Evolutionary conservation across 1,140 invertebrate species (phyloP), one percentile per base, ranked within the genome.

Genomic region (Bathynomus jamesi): DNA sequence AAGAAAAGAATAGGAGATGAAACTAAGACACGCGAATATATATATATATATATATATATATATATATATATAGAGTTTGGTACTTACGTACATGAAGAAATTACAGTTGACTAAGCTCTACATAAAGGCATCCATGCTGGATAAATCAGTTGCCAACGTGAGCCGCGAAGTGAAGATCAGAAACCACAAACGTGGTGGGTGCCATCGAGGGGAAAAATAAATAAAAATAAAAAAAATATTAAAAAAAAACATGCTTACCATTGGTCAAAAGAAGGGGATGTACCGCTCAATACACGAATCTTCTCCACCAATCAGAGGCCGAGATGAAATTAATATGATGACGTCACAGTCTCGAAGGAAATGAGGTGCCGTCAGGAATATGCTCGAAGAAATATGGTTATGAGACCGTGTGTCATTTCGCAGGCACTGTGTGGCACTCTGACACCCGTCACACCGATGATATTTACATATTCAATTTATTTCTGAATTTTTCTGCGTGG

Each of bases 281-380:
- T 17, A 53, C 21, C 40, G 40, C 21, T 53, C 40, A 53, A 53
- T 53, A 5, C 40, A 21, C 21, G 40, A 53, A 40, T 3, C 40
- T 11, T 53, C 40, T 53, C 40, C 11, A 53, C 40, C 40, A 53
- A 53, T 53, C 40, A 53, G 40, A 53, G 21, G 40, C 11, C 40
- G 21, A 53, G 40, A 53, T 53, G 40, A 53, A 53, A 53, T 53
- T 53, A 53, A 53, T 53, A 53, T 53, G 40, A 53, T 53, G 40
- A 53, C 40, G 40, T 53, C 40, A 53, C 40, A 53, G 40, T 21
- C 21, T 21, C 2, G 40, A 53, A 53, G 40, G 40, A 53, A 53
- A 53, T 53, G 40, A 53, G 11, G 13, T 17, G 11, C 40, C 40
- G 40, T 53, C 40, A 53, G 11, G 40, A 53, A 21, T 21, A 53